A percentile compares a stretch with the other conserved stretches of the same genome.
phyloP scores from a whole-genome alignment of 2,888 invertebrate species.

The Eubasilissa splendida region DNA sequence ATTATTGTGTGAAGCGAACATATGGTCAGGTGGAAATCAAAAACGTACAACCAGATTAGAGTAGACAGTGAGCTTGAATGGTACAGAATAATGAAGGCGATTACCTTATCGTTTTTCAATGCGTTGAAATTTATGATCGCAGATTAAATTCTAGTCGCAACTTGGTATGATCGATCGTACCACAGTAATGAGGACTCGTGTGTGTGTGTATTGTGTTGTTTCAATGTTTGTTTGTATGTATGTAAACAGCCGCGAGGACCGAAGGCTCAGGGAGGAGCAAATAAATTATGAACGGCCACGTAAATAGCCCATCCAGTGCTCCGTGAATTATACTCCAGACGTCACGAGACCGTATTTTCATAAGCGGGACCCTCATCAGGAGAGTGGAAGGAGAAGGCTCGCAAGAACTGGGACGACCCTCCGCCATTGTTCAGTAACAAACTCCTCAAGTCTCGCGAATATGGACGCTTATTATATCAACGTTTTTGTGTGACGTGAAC shows the following conservation, averaged over 20 bases:
- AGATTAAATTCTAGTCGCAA: too few relatives aligned
- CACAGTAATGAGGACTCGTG: too few relatives aligned
- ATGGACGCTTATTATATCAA: slow-evolving; percentile 1
- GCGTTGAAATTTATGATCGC: too few relatives aligned
- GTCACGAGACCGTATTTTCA: slow-evolving; percentile 30
- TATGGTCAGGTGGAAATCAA: too few relatives aligned
- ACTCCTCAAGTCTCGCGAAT: neutral
- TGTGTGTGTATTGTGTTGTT: neutral
- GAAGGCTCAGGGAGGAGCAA: slow-evolving; percentile 7
- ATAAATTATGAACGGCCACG: slow-evolving; percentile 32
- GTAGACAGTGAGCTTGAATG: too few relatives aligned
- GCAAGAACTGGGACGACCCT: slow-evolving; percentile 32
- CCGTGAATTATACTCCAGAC: slow-evolving; percentile 33
- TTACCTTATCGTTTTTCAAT: too few relatives aligned
- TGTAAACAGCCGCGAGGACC: neutral
- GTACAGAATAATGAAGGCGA: too few relatives aligned
- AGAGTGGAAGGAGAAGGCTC: neutral
- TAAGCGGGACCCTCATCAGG: slow-evolving; percentile 32
- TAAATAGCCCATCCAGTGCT: slow-evolving; percentile 31
- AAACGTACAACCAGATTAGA: too few relatives aligned
- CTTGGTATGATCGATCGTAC: too few relatives aligned
- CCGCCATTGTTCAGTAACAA: slow-evolving; percentile 4
- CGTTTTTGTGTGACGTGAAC: slow-evolving; percentile 1
- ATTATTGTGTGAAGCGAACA: too few relatives aligned
- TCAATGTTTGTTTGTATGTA: neutral